These are phyloP conservation scores for Mystacides longicornis DNA, from an alignment of 2,888 invertebrate genomes.

Conservation along the genomic window DNA sequence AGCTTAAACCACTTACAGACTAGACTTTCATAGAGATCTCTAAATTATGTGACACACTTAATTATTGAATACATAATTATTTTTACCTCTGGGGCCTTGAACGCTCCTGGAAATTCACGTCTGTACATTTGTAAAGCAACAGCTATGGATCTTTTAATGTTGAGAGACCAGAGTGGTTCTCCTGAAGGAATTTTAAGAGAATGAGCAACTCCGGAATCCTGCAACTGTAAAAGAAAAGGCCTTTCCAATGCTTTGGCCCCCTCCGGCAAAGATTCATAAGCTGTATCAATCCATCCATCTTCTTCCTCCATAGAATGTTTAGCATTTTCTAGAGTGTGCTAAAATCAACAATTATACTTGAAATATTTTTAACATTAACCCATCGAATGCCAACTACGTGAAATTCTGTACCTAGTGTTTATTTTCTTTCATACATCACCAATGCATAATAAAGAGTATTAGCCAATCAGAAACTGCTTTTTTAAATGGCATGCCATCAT, in stretches of 20 bases:
- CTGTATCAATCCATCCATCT: neutral
- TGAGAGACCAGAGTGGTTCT: constrained; percentile 58
- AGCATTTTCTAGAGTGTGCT: constrained; percentile 4
- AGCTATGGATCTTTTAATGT: constrained; percentile 60
- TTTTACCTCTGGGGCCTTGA: constrained; percentile 37
- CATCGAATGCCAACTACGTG: no score
- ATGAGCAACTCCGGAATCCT: constrained; percentile 34
- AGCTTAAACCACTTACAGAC: no score
- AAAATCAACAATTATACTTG: no score
- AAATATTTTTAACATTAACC: no score
- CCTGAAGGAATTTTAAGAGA: constrained; percentile 35
- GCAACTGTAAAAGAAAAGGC: constrained; percentile 10
- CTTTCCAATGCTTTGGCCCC: neutral
- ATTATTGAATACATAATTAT: neutral
- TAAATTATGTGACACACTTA: neutral
- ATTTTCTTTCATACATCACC: no score
- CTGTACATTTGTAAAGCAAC: constrained; percentile 55
- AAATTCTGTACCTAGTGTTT: no score
- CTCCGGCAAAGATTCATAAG: neutral
- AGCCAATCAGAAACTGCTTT: no score
- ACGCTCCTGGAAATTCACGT: constrained; percentile 35
- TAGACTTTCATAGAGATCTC: no score
- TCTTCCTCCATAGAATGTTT: neutral
- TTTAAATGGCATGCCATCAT: no score
- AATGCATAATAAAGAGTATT: no score